Evolutionary conservation across 2,113 vertebrate genomes (phyloP), one percentile per base, ranked within the genome.

Genomic region (Chaenogobius annularis): DNA sequence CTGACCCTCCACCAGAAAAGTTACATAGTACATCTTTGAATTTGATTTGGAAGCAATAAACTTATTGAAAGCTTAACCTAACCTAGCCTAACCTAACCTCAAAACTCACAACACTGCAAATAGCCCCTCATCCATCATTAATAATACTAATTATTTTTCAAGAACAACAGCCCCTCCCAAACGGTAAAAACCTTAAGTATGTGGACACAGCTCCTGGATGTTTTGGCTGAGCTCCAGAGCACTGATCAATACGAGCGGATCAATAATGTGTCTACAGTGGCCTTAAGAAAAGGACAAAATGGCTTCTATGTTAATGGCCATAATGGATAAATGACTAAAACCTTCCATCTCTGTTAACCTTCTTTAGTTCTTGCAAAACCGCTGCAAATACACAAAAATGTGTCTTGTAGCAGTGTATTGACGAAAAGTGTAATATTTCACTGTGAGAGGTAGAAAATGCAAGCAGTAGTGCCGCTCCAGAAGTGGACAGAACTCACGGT

Each of bases 201-300:
- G 54, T 54, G 73, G 75, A 74, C n/a, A 68, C 43, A 46, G 15
- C n/a, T 68, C 68, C 19, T 72, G 61, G 44, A 61, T 40, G 67
- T 69, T 81, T 59, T 77, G 68, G 20, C 56, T 70, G 12, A 37
- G 46, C 56, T 35, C 68, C 47, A 77, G 64, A 68, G 56, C 66
- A 23, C 54, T 37, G 64, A 76, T 84, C 80, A 63, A 84, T 83
- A 68, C 31, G 14, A 35, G 22, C 55, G n/a, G 20, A 77, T 77
- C 67, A 74, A 69, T 76, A 79, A 48, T 56, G 26, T 68, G 58
- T 68, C 64, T 26, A 78, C 19, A 72, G 22, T 20, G 35, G 46
- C 61, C 66, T 73, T 35, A 69, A 66, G 58, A 73, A 79, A 44
- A 70, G 13, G 43, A 37, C 66, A 54, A 74, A 54, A 26, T 52